Evolutionary conservation across 2,888 invertebrate species (phyloP).

Genomic region (Parthenolecanium corni): DNA sequence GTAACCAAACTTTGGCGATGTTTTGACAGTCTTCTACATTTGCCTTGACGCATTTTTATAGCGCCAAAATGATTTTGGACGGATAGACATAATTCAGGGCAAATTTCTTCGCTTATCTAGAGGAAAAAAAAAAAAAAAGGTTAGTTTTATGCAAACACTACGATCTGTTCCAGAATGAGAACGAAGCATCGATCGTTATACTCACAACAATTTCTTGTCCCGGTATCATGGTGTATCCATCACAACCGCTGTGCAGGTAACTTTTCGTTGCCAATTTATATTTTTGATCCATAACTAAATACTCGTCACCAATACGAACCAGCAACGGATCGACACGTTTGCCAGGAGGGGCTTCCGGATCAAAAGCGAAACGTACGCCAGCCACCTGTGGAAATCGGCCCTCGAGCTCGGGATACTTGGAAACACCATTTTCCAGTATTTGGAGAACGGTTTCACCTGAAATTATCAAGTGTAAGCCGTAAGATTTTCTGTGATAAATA

Average conservation of each 20-base stretch:
- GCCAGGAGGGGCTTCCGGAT: constrained; percentile 57
- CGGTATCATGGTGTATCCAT: constrained; percentile 71
- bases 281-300: constrained; percentile 54
- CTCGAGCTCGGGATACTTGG: constrained; percentile 73
- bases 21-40: constrained; percentile 55
- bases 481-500: not conserved
- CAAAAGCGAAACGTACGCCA: constrained; percentile 64
- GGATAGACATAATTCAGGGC: constrained; percentile 69
- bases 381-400: constrained; percentile 81
- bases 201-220: constrained; percentile 60
- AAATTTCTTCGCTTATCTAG: constrained; percentile 72
- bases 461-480: not conserved
- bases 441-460: constrained; percentile 53
- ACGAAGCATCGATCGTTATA: constrained; percentile 26
- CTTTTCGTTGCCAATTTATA: constrained; percentile 73
- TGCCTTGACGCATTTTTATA: constrained; percentile 64
- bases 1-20: constrained; percentile 78
- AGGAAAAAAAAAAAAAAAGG: constrained; percentile 32
- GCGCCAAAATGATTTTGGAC: constrained; percentile 84
- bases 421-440: constrained; percentile 73
- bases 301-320: constrained; percentile 75
- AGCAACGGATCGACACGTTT: constrained; percentile 56
- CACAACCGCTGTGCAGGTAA: constrained; percentile 68
- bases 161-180: not conserved
- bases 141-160: not conserved